Conservation (phyloP, 2,888 invertebrate genomes). For the Mythimna ferrago region DNA sequence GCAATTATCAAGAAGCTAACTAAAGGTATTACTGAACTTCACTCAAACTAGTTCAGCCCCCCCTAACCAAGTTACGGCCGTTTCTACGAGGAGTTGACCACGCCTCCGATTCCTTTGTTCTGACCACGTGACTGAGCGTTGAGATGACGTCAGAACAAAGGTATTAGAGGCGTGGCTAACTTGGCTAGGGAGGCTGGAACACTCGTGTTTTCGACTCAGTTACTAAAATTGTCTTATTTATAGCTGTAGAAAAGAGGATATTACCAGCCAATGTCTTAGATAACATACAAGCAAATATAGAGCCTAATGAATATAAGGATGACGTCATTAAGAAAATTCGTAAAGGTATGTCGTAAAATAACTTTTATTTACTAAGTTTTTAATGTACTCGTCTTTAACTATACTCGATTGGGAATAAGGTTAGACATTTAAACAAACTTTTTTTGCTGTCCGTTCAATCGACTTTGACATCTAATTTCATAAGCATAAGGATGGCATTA, state of each 20-base stretch:
- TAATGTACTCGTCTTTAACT: not conserved
- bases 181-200: not conserved
- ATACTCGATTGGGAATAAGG: no score
- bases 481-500: no score
- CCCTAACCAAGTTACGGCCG: no score
- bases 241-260: constrained; percentile 29
- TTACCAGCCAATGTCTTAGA: constrained; percentile 20
- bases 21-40: constrained; percentile 7
- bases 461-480: no score
- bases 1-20: constrained; percentile 21
- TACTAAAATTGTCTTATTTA: constrained; percentile 1
- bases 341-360: constrained; percentile 23
- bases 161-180: no score
- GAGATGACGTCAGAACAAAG: no score
- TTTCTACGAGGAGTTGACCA: no score
- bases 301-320: constrained; percentile 21
- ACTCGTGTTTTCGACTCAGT: not conserved
- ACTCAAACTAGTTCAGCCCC: not conserved
- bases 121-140: no score
- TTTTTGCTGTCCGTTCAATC: no score
- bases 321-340: constrained; percentile 25
- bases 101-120: no score
- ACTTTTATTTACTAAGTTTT: not conserved
- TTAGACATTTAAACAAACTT: no score
- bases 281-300: constrained; percentile 22